A percentile compares a stretch with the other conserved stretches of the same genome.
phyloP scores from a whole-genome alignment of 2,113 vertebrate genomes.

The Eupsittula cactorum region DNA sequence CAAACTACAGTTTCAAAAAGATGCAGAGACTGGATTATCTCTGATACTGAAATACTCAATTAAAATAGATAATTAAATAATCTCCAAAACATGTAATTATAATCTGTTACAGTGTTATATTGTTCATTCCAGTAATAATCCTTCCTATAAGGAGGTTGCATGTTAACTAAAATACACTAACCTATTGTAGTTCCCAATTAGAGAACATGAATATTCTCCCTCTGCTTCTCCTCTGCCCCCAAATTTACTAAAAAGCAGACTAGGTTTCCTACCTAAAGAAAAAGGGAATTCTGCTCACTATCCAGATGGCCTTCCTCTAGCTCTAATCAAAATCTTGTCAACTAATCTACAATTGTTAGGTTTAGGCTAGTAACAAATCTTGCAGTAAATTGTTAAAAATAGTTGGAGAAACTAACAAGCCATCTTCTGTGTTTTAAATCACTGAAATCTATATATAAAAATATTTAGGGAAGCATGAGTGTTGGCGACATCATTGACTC shows the following conservation, averaged over 20 bases:
- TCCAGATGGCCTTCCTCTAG: background rate
- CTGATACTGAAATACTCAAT: background rate
- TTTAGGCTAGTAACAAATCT: background rate
- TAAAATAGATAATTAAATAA: slow-evolving; percentile 27
- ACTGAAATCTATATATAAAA: background rate
- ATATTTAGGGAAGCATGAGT: background rate
- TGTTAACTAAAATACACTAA: background rate
- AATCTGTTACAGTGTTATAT: slow-evolving; percentile 21
- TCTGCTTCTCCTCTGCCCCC: background rate
- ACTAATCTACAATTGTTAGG: background rate
- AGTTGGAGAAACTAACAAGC: slow-evolving; percentile 1
- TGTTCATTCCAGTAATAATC: background rate
- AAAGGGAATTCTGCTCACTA: background rate
- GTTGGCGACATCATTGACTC: background rate
- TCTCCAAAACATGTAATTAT: background rate
- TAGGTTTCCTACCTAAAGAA: background rate
- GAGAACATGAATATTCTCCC: background rate
- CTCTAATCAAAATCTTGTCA: background rate
- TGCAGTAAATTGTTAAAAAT: slow-evolving; percentile 1
- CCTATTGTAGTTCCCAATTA: background rate
- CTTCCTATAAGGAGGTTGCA: slow-evolving; percentile 17
- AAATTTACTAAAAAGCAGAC: background rate
- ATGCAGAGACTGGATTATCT: background rate
- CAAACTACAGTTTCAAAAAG: background rate
- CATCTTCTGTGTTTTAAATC: background rate